phyloP scores from a whole-genome alignment of 2,888 invertebrate species.

The Lepidochrysops patricia region DNA sequence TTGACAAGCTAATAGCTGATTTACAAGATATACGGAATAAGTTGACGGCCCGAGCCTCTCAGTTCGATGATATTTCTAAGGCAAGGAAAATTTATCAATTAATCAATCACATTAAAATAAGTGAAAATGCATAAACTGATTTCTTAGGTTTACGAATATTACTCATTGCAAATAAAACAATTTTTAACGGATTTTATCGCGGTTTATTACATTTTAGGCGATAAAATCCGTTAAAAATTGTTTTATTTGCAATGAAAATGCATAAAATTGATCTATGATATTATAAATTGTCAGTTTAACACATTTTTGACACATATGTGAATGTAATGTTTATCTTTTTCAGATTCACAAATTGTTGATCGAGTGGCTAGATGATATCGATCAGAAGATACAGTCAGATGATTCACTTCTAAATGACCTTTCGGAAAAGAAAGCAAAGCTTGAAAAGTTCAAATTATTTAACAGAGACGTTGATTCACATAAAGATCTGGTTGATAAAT shows the following conservation, averaged over 20 bases:
- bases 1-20: constrained; percentile 89
- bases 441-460: constrained; percentile 90
- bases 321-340: constrained; percentile 9
- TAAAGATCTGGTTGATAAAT: constrained; percentile 83
- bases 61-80: constrained; percentile 91
- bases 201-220: too few species aligned
- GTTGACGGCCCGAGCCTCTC: constrained; percentile 81
- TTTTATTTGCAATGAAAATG: too few species aligned
- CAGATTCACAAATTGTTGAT: constrained; percentile 82
- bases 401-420: constrained; percentile 86
- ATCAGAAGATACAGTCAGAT: constrained; percentile 85
- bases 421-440: constrained; percentile 90
- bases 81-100: constrained; percentile 34
- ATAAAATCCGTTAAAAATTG: too few species aligned
- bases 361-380: constrained; percentile 92
- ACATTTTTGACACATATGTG: not conserved
- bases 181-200: too few species aligned
- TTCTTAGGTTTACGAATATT: too few species aligned
- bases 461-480: constrained; percentile 88
- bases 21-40: constrained; percentile 86
- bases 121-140: too few species aligned
- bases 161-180: too few species aligned
- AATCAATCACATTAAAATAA: too few species aligned
- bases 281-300: not conserved
- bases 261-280: too few species aligned